Conservation (phyloP, 2,113 vertebrate genomes). For the Paradisaea rubra region DNA sequence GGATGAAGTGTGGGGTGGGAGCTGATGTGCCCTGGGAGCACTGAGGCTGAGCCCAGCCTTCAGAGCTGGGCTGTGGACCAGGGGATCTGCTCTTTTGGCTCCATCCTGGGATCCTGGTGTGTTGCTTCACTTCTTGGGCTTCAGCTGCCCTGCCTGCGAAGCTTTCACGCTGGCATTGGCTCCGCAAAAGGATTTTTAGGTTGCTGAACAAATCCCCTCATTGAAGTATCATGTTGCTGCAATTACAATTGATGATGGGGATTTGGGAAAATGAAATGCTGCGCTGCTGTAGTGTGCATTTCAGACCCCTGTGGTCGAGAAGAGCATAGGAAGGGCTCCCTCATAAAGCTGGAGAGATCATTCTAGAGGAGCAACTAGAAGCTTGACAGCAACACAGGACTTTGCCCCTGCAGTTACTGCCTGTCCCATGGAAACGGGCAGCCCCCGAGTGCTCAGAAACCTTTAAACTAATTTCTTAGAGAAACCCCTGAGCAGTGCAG, state of each 20-base stretch:
- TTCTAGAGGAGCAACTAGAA: background rate
- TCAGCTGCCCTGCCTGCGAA: background rate
- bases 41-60: background rate
- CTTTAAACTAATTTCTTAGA: background rate
- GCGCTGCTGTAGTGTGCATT: background rate
- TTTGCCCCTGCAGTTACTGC: background rate
- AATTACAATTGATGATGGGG: background rate
- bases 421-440: background rate
- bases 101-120: background rate
- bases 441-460: background rate
- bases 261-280: background rate
- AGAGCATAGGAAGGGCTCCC: background rate
- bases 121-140: background rate
- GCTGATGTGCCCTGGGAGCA: background rate
- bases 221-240: slow-evolving; percentile 6
- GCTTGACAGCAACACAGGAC: background rate
- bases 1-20: background rate
- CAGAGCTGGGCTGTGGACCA: background rate
- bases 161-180: background rate
- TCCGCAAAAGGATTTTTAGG: background rate
- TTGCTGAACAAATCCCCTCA: background rate
- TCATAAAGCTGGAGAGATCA: background rate
- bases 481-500: background rate
- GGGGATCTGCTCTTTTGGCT: background rate
- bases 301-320: background rate